Evolutionary conservation across 2,888 invertebrate species (phyloP).

Genomic region (Lagria hirta): DNA sequence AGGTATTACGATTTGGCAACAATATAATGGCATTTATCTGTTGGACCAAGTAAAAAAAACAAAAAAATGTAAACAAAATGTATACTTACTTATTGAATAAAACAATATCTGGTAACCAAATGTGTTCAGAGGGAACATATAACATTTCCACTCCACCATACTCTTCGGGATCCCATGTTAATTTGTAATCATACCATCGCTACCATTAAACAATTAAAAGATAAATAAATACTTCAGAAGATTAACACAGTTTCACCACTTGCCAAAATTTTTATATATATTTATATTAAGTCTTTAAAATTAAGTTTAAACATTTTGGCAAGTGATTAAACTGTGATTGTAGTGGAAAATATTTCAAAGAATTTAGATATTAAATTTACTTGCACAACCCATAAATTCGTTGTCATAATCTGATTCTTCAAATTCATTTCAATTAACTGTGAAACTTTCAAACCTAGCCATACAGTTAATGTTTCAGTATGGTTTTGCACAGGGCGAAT

Average conservation of each 20-base stretch:
- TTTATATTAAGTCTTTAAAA: conserved; percentile 2
- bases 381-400: conserved; percentile 94
- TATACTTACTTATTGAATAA: conserved; percentile 79
- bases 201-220: conserved; percentile 47
- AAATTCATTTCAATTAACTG: conserved; percentile 90
- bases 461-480: conserved; percentile 87
- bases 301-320: conserved; percentile 1
- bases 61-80: too few species aligned
- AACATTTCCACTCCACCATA: conserved; percentile 90
- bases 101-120: conserved; percentile 97
- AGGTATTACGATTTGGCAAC: too few species aligned
- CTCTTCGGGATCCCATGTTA: conserved; percentile 85
- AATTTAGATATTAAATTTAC: too few species aligned
- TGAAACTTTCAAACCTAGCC: conserved; percentile 84
- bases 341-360: too few species aligned
- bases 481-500: conserved; percentile 93
- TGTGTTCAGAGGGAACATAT: conserved; percentile 93
- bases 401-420: conserved; percentile 93
- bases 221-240: background rate
- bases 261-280: background rate
- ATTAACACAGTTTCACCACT: too few species aligned
- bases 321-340: too few species aligned
- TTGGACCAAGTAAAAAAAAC: too few species aligned
- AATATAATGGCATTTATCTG: too few species aligned
- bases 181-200: conserved; percentile 92